Percentiles rank a stretch among this genome's conserved stretches.
phyloP scores from a whole-genome alignment of 2,113 vertebrate genomes.

The Alethe diademata region DNA sequence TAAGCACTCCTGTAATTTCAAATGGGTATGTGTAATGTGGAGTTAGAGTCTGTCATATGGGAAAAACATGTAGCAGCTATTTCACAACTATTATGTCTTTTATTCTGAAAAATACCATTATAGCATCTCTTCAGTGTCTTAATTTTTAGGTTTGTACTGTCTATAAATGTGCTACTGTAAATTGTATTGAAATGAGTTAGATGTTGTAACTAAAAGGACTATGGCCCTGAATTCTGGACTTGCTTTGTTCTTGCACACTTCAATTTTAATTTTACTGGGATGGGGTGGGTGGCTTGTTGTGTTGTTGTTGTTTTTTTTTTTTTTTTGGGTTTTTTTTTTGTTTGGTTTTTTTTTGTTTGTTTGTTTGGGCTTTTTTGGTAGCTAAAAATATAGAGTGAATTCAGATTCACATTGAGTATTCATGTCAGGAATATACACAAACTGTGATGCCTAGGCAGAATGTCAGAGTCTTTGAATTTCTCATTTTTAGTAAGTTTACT shows the following conservation, averaged over 20 bases:
- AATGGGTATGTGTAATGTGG: background rate
- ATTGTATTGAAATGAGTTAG: background rate
- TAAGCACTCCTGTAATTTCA: background rate
- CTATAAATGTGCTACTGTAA: background rate
- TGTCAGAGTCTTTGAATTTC: background rate
- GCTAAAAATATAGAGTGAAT: background rate
- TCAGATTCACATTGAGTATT: background rate
- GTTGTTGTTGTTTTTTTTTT: background rate
- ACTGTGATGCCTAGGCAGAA: background rate
- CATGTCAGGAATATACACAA: background rate
- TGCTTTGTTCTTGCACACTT: background rate
- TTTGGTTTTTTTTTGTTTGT: background rate
- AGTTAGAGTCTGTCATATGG: background rate
- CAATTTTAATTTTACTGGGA: background rate
- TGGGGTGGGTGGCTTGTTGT: background rate
- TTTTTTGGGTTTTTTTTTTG: too few species aligned
- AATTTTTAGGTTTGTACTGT: background rate
- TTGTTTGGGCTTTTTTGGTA: background rate
- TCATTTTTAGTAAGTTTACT: background rate
- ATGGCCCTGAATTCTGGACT: accelerated
- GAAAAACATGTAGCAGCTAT: background rate
- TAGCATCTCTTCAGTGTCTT: background rate
- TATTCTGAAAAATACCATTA: background rate
- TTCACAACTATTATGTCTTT: background rate
- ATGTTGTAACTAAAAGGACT: background rate